These are phyloP conservation scores for Physeter macrocephalus DNA, from an alignment of 2,113 vertebrate genomes.

Conservation along the genomic window DNA sequence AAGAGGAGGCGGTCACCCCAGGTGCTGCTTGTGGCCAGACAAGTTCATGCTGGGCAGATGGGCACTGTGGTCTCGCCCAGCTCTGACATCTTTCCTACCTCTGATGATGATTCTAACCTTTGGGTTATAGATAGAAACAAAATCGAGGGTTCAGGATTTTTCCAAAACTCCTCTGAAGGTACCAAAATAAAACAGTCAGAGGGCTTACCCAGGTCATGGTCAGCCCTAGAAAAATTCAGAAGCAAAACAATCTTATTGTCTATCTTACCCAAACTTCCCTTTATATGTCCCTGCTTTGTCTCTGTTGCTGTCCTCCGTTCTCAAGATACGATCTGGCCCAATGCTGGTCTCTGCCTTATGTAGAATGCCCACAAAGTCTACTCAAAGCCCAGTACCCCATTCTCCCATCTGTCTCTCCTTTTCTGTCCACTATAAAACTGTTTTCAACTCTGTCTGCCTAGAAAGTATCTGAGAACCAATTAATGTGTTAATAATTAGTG, in stretches of 20 bases:
- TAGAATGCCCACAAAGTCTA: fast-evolving
- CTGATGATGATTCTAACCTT: not conserved
- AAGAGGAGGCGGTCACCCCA: not conserved
- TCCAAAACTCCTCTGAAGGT: not conserved
- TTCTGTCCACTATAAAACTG: not conserved
- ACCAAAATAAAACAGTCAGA: not conserved
- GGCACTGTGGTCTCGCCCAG: fast-evolving
- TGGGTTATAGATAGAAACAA: not conserved
- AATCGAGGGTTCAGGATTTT: not conserved
- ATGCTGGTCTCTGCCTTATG: not conserved
- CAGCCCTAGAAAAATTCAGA: not conserved
- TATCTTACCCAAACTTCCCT: not conserved
- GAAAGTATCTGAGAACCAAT: not conserved
- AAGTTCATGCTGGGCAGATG: not conserved
- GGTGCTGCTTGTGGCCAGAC: not conserved
- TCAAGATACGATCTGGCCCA: not conserved
- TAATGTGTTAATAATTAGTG: not conserved
- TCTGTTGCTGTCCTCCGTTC: not conserved
- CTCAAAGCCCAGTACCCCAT: not conserved
- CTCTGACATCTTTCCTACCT: not conserved
- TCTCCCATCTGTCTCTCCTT: not conserved
- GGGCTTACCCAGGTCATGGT: not conserved
- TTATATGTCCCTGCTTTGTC: too few species aligned
- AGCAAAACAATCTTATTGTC: not conserved
- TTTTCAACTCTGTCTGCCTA: not conserved